Evolutionary conservation across 1,140 invertebrate species (phyloP).

Genomic region (Drosophila rufa): DNA sequence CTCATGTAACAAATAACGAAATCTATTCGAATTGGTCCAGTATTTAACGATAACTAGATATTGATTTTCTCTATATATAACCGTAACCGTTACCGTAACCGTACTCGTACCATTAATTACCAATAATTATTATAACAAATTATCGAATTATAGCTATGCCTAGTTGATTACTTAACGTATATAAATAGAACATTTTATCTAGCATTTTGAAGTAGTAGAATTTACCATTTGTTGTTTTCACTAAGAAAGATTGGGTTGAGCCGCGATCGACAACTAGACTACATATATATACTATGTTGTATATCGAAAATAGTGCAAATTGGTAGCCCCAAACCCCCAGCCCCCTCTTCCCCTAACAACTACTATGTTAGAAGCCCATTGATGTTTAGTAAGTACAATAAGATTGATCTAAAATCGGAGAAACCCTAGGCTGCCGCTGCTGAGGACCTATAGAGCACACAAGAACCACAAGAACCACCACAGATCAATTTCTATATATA

Average conservation of each 20-base stretch:
- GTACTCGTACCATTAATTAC: conserved; percentile 40
- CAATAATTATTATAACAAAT: conserved; percentile 42
- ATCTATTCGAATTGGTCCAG: conserved; percentile 66
- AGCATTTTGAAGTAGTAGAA: conserved; percentile 78
- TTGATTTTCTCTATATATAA: conserved; percentile 65
- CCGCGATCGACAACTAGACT: conserved; percentile 43
- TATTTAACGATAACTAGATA: conserved; percentile 65
- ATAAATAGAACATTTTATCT: conserved; percentile 75
- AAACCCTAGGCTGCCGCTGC: conserved; percentile 65
- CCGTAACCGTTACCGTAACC: conserved; percentile 17
- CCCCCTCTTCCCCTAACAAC: conserved; percentile 20
- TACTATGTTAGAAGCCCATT: conserved; percentile 54
- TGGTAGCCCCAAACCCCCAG: conserved; percentile 35
- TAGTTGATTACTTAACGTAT: conserved; percentile 72
- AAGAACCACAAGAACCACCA: conserved; percentile 45
- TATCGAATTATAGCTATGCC: conserved; percentile 70
- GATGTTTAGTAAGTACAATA: conserved; percentile 70
- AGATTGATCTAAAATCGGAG: conserved; percentile 40
- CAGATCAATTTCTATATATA: conserved; percentile 40
- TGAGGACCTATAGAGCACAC: conserved; percentile 76
- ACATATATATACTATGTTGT: conserved; percentile 10
- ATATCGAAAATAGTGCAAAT: conserved; percentile 39
- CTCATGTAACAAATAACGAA: conserved; percentile 40
- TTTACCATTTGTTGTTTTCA: conserved; percentile 75
- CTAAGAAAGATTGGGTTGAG: conserved; percentile 60